Base-by-base conservation (phyloP, 2,113 vertebrate genomes). In the Psettodes erumei region DNA sequence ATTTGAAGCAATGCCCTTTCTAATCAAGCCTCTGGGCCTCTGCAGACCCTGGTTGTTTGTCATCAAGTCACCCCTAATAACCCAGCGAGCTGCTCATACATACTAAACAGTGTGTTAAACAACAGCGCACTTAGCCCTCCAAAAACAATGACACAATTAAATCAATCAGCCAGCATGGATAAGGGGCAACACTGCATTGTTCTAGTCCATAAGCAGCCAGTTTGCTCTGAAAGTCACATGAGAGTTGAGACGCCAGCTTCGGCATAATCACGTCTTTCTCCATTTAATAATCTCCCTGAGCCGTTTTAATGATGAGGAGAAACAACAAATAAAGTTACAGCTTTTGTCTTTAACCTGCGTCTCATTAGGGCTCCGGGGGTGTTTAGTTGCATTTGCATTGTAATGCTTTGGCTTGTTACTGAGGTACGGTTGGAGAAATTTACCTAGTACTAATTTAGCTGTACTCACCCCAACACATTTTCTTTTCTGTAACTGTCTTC, bases 31-130 rank as follows among this genome's bases (percentile, higher is more conserved):
- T 77, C 54, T 66, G 76, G 84, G 87, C 63, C 75, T 77, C 73
- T 63, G 75, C 74, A 88, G 83, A 82, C 82, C 77, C 32, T 30
- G 61, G 80, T 76, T 90, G 82, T 91, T 89, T 92, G 84, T 91
- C 88, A 88, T 85, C 77, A 82, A 90, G 86, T 91, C 88, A 80
- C 53, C 84, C 79, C 72, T 91, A 87, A 89, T 91, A 90, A 88
- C 72, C 77, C 73, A 42, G 76, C 27, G 32, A 82, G 81, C 83
- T 66, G 71, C 84, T 90, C 88, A 82, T 86, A 83, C 88, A 89
- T 83, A 89, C 79, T 89, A 79, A 87, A 86, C 88, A 89, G 75
- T 77, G 64, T 86, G 89, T 90, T 91, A 83, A 91, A 89, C 88
- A 89, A 83, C 85, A 66, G 82, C 59, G 25, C 73, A 81, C 72